Conservation (phyloP, 2,113 vertebrate genomes). For the Athene cunicularia region DNA sequence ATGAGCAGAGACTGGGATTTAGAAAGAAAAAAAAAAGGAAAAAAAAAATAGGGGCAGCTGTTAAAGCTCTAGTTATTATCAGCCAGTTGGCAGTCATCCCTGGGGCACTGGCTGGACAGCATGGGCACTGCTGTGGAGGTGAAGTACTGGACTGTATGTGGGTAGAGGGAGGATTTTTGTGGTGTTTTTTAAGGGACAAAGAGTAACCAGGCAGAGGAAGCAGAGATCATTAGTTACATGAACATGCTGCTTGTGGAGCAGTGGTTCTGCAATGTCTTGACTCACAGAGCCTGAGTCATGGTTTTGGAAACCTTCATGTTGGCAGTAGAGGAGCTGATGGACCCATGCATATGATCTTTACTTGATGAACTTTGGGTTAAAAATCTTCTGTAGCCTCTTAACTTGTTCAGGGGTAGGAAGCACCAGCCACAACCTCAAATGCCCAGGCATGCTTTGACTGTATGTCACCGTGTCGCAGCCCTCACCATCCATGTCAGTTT, state of each 20-base stretch:
- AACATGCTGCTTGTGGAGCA: background rate
- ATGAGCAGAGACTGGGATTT: background rate
- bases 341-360: background rate
- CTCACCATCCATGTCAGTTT: background rate
- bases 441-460: background rate
- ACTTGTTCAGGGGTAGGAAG: background rate
- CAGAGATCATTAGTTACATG: background rate
- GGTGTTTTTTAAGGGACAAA: background rate
- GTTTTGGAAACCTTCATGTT: background rate
- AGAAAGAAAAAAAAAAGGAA: background rate
- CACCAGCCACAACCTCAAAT: background rate
- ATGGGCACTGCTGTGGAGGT: background rate
- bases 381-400: background rate
- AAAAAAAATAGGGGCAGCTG: background rate
- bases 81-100: background rate
- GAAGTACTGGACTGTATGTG: background rate
- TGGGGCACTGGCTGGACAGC: background rate
- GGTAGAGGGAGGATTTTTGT: background rate
- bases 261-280: background rate
- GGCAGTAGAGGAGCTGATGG: background rate
- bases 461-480: background rate
- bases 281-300: background rate
- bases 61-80: background rate
- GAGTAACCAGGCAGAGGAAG: background rate
- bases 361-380: background rate